Base-by-base conservation (phyloP, 2,113 vertebrate species). In the Mastomys natalensis region DNA sequence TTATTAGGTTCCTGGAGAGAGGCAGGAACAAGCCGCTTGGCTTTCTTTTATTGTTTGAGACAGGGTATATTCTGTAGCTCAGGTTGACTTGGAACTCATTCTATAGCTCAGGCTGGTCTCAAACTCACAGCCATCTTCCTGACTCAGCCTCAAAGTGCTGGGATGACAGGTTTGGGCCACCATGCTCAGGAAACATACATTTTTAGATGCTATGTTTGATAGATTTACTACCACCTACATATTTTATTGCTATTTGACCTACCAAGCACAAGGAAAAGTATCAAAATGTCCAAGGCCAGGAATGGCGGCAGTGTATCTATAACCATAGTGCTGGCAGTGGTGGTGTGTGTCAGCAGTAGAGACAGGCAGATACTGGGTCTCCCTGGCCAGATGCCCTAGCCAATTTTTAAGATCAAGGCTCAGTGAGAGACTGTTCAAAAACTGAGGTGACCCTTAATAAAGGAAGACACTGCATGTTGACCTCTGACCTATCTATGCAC, bases 181-280 rank as follows among this genome's bases (percentile, higher is more conserved):
- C 26, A 85, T 1, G 26, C 40, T 19, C 40, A 45, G 82, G 37
- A 7, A 43, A 7, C 24, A 68, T 60, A 1, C 29, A 31, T 40
- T 80, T 92, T 95, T 88, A 16, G 62, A 90, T 87, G 5, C 13
- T 73, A 0, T 66, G 11, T 80, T 58, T 92, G 29, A 7, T 60
- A 74, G 37, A 58, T 62, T 94, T 24, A 13, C 48, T 84, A 53
- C 53, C 21, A 31, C n/a, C n/a, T 60, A 37, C 7, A 74, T 3
- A 8, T 85, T 24, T 62, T 82, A 17, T 64, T 89, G n/a, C 43
- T 53, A 11, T 22, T 70, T 58, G 45, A 92, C 51, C 4, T 26
- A 31, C 8, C 6, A n/a, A 76, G 77, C 4, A 3, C 53, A 76
- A 1, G 55, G 1, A 43, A 53, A n/a, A 0, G 0, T 58, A 19